Evolutionary conservation across 2,797 vertebrate genomes (phyloP), one percentile per base, ranked within the genome.

Genomic region (Limnodromus scolopaceus): DNA sequence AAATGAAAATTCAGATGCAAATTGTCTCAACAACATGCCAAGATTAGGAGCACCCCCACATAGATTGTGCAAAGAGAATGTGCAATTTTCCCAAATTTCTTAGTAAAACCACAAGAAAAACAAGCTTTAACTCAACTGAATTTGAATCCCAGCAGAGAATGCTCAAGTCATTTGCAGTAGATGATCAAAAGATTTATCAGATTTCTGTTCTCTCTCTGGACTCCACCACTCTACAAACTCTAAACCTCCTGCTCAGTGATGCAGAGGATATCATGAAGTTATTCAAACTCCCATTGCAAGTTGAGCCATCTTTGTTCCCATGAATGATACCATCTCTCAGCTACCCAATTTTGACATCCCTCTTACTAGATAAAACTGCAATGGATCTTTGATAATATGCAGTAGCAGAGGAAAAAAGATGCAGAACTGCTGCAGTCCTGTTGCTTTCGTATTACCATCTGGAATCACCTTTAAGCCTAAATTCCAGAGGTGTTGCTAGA

Each of bases 1-100:
- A 93, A 76, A 95, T 76, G 66, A 54, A 95, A 94, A 96, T 90
- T 90, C 54, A 76, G 46, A 93, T 69, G 63, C 30, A 89, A 95
- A 91, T 83, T 80, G 23, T 84, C 74, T 93, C 65, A 92, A 84
- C 30, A 94, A 43, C 39, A 69, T 53, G 51, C 43, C 79, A 92
- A 74, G 70, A 89, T 91, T 92, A 95, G 63, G 43, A 92, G 36
- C 63, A 76, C 15, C 22, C 17, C 43, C 63, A 69, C 39, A 74
- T 6, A 84, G n/a, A 77, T 3, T 80, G 36, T 54, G 68, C 12
- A 83, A 49, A 87, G 3, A 27, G 5, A 76, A 77, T 55, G 68
- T 0, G 1, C 6, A 66, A 32, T 81, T 91, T 88, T 82, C 30
- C 7, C 11, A 25, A 69, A 83, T 45, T 92, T 55, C 24, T 87